Evolutionary conservation across 2,888 invertebrate genomes (phyloP).

Genomic region (Melipona beecheii): DNA sequence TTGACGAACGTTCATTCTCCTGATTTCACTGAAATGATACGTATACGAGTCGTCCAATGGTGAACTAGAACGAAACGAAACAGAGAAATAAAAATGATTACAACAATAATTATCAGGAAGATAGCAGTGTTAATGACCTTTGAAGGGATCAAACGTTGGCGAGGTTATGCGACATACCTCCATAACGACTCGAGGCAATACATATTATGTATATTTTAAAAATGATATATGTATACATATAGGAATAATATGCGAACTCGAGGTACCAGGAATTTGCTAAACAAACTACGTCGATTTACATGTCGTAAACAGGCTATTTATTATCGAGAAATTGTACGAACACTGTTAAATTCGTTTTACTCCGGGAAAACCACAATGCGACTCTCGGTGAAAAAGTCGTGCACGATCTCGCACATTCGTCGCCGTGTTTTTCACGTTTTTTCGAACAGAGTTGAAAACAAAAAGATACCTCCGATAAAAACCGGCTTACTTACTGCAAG

Average conservation of each 20-base stretch:
- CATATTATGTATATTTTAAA: constrained; percentile 25
- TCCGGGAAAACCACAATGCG: constrained; percentile 68
- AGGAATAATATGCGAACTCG: neutral
- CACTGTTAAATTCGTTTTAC: constrained; percentile 8
- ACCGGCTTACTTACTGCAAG: constrained; percentile 88
- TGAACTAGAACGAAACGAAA: neutral
- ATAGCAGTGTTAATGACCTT: constrained; percentile 75
- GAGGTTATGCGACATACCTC: constrained; percentile 77
- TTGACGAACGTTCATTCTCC: neutral
- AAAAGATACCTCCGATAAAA: neutral
- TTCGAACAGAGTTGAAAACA: neutral
- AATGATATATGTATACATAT: constrained; percentile 1
- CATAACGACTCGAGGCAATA: constrained; percentile 29
- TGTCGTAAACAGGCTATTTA: neutral
- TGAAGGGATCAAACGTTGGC: constrained; percentile 63
- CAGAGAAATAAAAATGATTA: neutral
- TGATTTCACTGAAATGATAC: neutral
- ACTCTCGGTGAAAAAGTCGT: constrained; percentile 58
- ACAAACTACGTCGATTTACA: neutral
- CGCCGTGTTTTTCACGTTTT: neutral
- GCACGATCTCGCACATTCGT: constrained; percentile 26
- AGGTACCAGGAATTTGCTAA: neutral
- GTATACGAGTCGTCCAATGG: neutral
- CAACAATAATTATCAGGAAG: neutral
- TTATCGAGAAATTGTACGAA: neutral